phyloP scores from a whole-genome alignment of 1,140 invertebrate genomes.

The Habropoda laboriosa region DNA sequence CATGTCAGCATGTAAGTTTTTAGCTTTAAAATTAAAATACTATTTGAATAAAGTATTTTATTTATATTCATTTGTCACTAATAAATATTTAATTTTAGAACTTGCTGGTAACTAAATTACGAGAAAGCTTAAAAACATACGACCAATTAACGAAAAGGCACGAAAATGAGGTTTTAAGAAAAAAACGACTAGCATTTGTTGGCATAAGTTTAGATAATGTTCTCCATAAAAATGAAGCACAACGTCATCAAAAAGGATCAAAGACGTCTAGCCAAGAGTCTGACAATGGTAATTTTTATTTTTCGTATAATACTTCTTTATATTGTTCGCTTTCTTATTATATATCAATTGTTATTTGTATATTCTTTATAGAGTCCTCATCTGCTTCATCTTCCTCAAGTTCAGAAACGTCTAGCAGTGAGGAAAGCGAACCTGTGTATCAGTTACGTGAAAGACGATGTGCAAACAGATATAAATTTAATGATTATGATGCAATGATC shows the following conservation, averaged over 20 bases:
- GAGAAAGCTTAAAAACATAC: conserved; percentile 84
- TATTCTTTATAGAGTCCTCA: conserved; percentile 65
- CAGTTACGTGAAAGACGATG: conserved; percentile 88
- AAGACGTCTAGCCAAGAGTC: conserved; percentile 73
- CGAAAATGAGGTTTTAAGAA: conserved; percentile 86
- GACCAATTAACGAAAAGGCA: conserved; percentile 85
- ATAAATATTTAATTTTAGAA: conserved; percentile 81
- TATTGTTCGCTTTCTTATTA: neutral
- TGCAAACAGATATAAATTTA: conserved; percentile 91
- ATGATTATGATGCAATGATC: conserved; percentile 97
- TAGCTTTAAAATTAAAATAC: conserved; percentile 25
- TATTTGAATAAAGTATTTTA: neutral
- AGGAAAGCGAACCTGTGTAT: conserved; percentile 89
- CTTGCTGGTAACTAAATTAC: conserved; percentile 87
- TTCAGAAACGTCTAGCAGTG: conserved; percentile 82
- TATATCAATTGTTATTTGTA: neutral
- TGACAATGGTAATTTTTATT: conserved; percentile 61
- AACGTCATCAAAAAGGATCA: conserved; percentile 67
- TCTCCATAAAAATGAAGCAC: conserved; percentile 79
- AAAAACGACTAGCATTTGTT: conserved; percentile 89
- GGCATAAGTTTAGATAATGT: conserved; percentile 91
- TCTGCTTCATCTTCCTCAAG: conserved; percentile 72
- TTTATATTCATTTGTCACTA: neutral
- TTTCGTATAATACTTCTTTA: neutral
- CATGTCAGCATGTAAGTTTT: conserved; percentile 91